phyloP scores from a whole-genome alignment of 1,140 invertebrate genomes.

The Palaemon carinicauda region DNA sequence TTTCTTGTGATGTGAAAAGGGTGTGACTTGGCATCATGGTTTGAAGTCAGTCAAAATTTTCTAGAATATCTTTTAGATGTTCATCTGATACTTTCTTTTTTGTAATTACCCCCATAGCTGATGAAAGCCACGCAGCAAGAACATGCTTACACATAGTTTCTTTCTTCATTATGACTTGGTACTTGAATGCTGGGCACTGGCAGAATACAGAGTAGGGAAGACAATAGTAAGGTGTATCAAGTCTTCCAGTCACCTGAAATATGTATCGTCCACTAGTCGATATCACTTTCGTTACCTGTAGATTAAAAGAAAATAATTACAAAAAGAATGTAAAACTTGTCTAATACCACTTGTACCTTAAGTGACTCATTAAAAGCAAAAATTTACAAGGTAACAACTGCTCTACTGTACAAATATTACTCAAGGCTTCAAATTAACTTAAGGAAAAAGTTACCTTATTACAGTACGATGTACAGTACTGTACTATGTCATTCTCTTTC shows the following conservation, averaged over 20 bases:
- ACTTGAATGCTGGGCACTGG: conserved; percentile 49
- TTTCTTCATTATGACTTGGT: conserved; percentile 11
- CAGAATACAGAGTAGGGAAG: conserved; percentile 29
- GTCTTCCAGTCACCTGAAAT: conserved; percentile 40
- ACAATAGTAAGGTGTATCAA: conserved; percentile 27
- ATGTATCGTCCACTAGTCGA: conserved; percentile 39
- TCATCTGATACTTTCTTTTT: conserved; percentile 18
- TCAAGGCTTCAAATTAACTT: too few species aligned
- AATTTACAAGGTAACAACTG: too few species aligned
- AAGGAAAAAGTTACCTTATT: too few species aligned
- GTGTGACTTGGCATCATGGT: neutral
- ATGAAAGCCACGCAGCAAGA: conserved; percentile 27
- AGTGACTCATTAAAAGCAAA: too few species aligned
- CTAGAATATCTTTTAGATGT: neutral
- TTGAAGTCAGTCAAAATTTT: neutral
- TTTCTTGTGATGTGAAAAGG: neutral
- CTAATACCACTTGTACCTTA: too few species aligned
- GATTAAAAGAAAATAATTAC: neutral
- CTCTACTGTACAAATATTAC: too few species aligned
- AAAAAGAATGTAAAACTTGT: too few species aligned
- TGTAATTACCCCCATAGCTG: conserved; percentile 10
- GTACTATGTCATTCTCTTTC: too few species aligned
- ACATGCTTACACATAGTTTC: conserved; percentile 51
- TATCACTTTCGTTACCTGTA: conserved; percentile 29
- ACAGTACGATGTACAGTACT: too few species aligned